Evolutionary conservation across 2,888 invertebrate genomes (phyloP).

Genomic region (Lingula anatina): DNA sequence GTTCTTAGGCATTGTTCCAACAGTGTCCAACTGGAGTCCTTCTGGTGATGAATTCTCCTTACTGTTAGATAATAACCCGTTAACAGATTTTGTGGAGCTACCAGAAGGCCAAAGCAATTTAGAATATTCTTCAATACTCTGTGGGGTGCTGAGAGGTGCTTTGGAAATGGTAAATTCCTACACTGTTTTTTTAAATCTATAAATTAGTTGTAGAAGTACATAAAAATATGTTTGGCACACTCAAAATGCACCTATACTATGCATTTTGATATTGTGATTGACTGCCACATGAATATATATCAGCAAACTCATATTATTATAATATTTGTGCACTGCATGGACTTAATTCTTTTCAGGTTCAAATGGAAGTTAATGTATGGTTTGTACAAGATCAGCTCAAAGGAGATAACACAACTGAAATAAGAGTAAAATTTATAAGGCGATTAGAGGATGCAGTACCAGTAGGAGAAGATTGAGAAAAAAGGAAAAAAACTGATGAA

Average conservation of each 20-base stretch:
- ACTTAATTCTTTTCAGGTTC: slow-evolving; percentile 56
- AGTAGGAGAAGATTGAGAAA: slow-evolving; percentile 87
- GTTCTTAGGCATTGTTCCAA: slow-evolving; percentile 87
- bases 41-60: slow-evolving; percentile 95
- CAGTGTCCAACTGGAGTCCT: slow-evolving; percentile 89
- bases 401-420: slow-evolving; percentile 88
- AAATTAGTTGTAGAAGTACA: too few relatives aligned
- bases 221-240: too few relatives aligned
- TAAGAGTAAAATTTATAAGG: slow-evolving; percentile 89
- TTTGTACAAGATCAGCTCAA: slow-evolving; percentile 92
- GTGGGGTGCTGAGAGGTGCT: slow-evolving; percentile 82
- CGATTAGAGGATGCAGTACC: slow-evolving; percentile 96
- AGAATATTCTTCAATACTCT: slow-evolving; percentile 87
- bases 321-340: neutral
- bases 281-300: too few relatives aligned
- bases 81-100: slow-evolving; percentile 95
- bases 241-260: too few relatives aligned
- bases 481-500: too few relatives aligned
- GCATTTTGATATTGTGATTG: too few relatives aligned
- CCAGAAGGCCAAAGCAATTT: slow-evolving; percentile 74
- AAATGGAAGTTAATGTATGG: slow-evolving; percentile 90
- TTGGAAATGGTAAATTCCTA: slow-evolving; percentile 84
- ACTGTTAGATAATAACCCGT: slow-evolving; percentile 88
- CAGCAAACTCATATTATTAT: too few relatives aligned
- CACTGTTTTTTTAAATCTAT: too few relatives aligned